Evolutionary conservation across 2,888 invertebrate species (phyloP).

Genomic region (Macropis europaea): DNA sequence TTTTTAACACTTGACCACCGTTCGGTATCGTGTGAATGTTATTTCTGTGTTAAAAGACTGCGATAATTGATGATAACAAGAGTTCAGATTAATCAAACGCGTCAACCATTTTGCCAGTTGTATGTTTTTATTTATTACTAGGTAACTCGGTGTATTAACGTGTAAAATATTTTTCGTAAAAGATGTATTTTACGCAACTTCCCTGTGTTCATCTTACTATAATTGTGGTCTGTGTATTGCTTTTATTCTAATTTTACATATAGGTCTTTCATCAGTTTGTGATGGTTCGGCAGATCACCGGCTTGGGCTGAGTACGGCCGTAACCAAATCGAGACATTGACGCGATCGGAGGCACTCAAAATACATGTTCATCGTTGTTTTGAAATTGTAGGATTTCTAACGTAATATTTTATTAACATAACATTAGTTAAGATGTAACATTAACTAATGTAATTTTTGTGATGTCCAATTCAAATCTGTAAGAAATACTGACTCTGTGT

Average conservation of each 20-base stretch:
- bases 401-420: neutral
- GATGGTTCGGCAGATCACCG: neutral
- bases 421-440: neutral
- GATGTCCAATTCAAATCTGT: too few species aligned
- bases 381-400: neutral
- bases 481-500: too few species aligned
- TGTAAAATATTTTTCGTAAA: neutral
- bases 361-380: neutral
- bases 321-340: constrained; percentile 16
- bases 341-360: neutral
- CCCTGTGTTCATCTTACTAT: too few species aligned
- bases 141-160: neutral
- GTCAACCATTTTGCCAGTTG: neutral
- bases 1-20: neutral
- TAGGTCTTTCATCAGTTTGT: neutral
- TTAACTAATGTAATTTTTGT: neutral
- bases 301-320: neutral
- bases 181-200: too few species aligned
- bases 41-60: neutral
- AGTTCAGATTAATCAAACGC: neutral
- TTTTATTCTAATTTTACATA: neutral
- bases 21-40: neutral
- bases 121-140: neutral
- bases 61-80: neutral
- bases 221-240: neutral